These are phyloP conservation scores for Leptura quadrifasciata DNA, from an alignment of 2,888 invertebrate genomes.

Conservation along the genomic window DNA sequence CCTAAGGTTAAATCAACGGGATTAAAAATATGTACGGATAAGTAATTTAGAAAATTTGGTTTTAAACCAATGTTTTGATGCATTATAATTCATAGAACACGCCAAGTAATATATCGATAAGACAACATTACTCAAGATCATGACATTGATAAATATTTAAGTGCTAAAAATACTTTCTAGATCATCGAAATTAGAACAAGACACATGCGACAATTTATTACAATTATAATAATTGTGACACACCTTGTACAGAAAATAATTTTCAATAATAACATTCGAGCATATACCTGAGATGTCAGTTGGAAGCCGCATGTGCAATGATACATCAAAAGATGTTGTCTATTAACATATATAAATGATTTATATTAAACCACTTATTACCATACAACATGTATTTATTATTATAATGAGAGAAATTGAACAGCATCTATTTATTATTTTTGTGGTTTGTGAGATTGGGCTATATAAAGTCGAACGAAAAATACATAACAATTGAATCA, in stretches of 20 bases:
- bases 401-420: slow-evolving; percentile 56
- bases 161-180: neutral
- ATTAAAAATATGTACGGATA: too few relatives aligned
- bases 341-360: slow-evolving; percentile 58
- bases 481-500: slow-evolving; percentile 15
- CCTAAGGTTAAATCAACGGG: too few relatives aligned
- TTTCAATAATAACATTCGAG: slow-evolving; percentile 20
- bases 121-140: too few relatives aligned
- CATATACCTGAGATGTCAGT: slow-evolving; percentile 35
- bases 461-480: slow-evolving; percentile 1
- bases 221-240: slow-evolving; percentile 14
- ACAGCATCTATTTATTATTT: slow-evolving; percentile 23
- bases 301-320: slow-evolving; percentile 50
- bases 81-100: too few relatives aligned
- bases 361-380: slow-evolving; percentile 54
- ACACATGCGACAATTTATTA: neutral
- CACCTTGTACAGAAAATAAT: slow-evolving; percentile 28
- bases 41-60: too few relatives aligned
- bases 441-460: slow-evolving; percentile 8
- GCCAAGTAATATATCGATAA: too few relatives aligned
- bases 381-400: slow-evolving; percentile 52
- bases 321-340: slow-evolving; percentile 47
- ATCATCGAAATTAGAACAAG: neutral
- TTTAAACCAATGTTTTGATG: too few relatives aligned
- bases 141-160: too few relatives aligned